Percentiles rank a stretch among this genome's conserved stretches.
Conservation (phyloP, 2,113 vertebrate species). For the Stegostoma tigrinum region DNA sequence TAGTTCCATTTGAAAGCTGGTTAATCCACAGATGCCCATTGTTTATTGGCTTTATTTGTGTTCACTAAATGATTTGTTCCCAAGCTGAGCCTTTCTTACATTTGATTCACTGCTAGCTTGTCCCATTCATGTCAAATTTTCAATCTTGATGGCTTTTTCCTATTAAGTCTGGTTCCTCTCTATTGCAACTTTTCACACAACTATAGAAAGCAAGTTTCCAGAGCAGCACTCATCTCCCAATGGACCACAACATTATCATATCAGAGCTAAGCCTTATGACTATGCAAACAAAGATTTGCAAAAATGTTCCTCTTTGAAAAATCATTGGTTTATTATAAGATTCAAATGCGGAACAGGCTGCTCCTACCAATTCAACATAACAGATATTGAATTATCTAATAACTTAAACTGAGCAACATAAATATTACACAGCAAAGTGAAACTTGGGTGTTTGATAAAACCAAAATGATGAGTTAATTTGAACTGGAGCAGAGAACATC, state of each 20-base stretch:
- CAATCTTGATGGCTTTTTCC: background rate
- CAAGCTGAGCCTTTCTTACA: background rate
- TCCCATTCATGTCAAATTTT: background rate
- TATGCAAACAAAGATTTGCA: background rate
- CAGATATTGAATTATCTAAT: background rate
- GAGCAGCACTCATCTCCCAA: background rate
- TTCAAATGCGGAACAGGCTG: background rate
- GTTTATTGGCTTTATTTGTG: background rate
- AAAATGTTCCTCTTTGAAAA: background rate
- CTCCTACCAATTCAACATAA: background rate
- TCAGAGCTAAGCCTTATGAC: background rate
- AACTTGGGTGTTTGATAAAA: background rate
- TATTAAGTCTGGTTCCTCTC: background rate
- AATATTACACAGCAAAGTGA: background rate
- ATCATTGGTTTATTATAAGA: background rate
- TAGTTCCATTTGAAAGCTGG: background rate
- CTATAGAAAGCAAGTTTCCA: background rate
- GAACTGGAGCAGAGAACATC: background rate
- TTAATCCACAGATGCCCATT: background rate
- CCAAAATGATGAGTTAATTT: background rate
- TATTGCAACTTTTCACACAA: background rate
- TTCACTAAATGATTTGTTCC: background rate
- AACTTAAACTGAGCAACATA: background rate
- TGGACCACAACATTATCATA: background rate
- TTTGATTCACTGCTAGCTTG: background rate